phyloP scores from a whole-genome alignment of 1,140 invertebrate species.

The Scaptomyza pallida region DNA sequence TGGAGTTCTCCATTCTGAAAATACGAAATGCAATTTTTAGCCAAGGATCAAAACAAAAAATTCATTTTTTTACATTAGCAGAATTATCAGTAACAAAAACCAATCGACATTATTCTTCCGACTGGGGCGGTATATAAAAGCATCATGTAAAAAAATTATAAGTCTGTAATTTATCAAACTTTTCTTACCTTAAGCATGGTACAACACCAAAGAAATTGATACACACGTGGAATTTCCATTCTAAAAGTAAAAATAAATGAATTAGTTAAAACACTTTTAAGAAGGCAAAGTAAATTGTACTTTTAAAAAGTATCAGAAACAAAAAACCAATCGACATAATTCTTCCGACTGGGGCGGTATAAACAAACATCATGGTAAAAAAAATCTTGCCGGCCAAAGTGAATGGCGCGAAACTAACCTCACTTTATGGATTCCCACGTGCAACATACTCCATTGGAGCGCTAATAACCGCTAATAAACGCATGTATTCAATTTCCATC shows the following conservation, averaged over 20 bases:
- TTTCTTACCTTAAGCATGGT: too few species aligned
- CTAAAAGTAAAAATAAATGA: too few species aligned
- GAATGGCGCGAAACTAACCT: slow-evolving; percentile 34
- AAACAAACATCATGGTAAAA: slow-evolving; percentile 38
- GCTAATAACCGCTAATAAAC: too few species aligned
- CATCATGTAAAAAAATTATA: slow-evolving; percentile 34
- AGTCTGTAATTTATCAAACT: too few species aligned
- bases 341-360: slow-evolving; percentile 69
- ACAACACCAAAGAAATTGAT: too few species aligned
- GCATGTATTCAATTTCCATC: too few species aligned
- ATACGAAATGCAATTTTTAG: slow-evolving; percentile 7
- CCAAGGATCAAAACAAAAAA: not conserved
- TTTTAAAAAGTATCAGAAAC: slow-evolving; percentile 28
- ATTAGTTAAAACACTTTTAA: slow-evolving; percentile 1
- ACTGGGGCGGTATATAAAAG: slow-evolving; percentile 60
- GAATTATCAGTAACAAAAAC: slow-evolving; percentile 39
- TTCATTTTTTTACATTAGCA: not conserved
- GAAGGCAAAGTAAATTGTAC: not conserved
- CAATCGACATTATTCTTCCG: slow-evolving; percentile 54
- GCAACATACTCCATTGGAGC: not conserved
- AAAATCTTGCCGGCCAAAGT: slow-evolving; percentile 1
- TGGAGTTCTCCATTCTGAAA: slow-evolving; percentile 14
- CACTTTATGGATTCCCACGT: slow-evolving; percentile 8
- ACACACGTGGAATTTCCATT: too few species aligned
- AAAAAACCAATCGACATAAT: slow-evolving; percentile 46